Percentiles rank a stretch among this genome's conserved stretches.
Conservation (phyloP, 1,140 invertebrate species). For the Cyphomyrmex costatus region DNA sequence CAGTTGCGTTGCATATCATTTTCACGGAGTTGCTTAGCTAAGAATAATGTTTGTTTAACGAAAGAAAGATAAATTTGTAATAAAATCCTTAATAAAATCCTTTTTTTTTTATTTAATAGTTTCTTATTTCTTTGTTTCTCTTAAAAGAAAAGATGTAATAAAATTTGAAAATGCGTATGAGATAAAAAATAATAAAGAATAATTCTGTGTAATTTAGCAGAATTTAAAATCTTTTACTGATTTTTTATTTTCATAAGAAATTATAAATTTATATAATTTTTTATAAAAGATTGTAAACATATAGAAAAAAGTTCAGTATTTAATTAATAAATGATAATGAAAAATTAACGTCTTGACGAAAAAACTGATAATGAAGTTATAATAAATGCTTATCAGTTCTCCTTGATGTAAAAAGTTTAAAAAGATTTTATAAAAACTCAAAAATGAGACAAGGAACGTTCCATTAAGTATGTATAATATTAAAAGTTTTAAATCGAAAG, state of each 20-base stretch:
- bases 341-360: not conserved
- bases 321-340: not conserved
- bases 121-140: not conserved
- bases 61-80: not conserved
- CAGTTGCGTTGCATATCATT: not conserved
- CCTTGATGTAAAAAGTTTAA: not conserved
- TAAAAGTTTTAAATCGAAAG: not conserved
- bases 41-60: slow-evolving; percentile 34
- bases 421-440: slow-evolving; percentile 3
- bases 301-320: not conserved
- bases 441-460: not conserved
- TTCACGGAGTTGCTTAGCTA: slow-evolving; percentile 13
- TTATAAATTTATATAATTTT: not conserved
- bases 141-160: not conserved
- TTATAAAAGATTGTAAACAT: not conserved
- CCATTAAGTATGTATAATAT: not conserved
- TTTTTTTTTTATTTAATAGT: not conserved
- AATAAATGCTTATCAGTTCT: not conserved
- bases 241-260: not conserved
- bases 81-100: not conserved
- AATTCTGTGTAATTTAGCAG: not conserved
- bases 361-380: not conserved
- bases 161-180: not conserved
- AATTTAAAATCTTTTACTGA: not conserved
- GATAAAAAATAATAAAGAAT: not conserved